Conservation (phyloP, 1,140 invertebrate species). For the Nymphalis io region DNA sequence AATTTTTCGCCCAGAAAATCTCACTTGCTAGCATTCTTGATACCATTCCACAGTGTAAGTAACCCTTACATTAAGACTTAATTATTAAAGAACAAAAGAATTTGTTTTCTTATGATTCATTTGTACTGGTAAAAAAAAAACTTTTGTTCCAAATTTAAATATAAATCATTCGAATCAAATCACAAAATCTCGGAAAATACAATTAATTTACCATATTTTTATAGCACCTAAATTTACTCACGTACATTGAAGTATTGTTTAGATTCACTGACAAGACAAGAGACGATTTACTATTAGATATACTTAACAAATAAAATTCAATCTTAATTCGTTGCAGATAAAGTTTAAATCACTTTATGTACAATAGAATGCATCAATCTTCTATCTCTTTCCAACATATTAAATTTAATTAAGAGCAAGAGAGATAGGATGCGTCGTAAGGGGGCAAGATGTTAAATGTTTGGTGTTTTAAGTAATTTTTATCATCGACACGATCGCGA, state of each 20-base stretch:
- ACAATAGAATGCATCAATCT: conserved; percentile 15
- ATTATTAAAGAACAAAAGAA: too few relatives aligned
- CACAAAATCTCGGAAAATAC: conserved; percentile 32
- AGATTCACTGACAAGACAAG: conserved; percentile 63
- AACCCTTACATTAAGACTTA: too few relatives aligned
- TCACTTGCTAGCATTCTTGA: too few relatives aligned
- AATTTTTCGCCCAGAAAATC: too few relatives aligned
- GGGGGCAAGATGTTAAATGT: conserved; percentile 75
- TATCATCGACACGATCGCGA: conserved; percentile 78
- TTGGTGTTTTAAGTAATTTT: conserved; percentile 80
- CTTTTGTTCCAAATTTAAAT: background rate
- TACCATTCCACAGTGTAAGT: too few relatives aligned
- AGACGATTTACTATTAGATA: conserved; percentile 60
- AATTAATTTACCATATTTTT: conserved; percentile 38
- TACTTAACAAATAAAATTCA: conserved; percentile 2
- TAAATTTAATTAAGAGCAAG: conserved; percentile 38
- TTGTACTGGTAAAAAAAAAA: background rate
- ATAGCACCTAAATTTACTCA: conserved; percentile 58
- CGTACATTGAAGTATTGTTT: conserved; percentile 62
- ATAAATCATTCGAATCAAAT: conserved; percentile 31
- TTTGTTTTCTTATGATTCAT: too few relatives aligned
- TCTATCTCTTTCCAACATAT: conserved; percentile 46
- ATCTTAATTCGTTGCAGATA: conserved; percentile 16
- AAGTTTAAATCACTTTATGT: background rate
- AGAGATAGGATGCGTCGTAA: conserved; percentile 47